phyloP scores from a whole-genome alignment of 2,113 vertebrate species.

The Chascanopsetta lugubris region DNA sequence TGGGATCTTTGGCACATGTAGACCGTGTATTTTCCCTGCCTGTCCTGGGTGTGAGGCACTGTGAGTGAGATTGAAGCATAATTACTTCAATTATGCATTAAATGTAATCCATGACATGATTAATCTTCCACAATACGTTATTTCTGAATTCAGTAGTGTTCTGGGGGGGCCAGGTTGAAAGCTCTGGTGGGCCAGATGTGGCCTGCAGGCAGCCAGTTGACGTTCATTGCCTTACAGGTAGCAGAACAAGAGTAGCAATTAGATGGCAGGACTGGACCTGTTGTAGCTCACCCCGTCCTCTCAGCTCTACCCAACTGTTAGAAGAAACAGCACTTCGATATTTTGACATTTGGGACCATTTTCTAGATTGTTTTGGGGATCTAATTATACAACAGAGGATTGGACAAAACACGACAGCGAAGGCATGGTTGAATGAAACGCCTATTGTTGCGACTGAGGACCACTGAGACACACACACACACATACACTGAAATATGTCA shows the following conservation, averaged over 20 bases:
- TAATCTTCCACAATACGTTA: no score
- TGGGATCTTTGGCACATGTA: no score
- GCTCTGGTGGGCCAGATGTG: no score
- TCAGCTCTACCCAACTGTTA: neutral
- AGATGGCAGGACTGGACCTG: constrained; percentile 1
- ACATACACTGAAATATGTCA: no score
- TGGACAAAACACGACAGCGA: neutral
- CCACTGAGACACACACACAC: neutral
- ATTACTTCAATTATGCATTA: no score
- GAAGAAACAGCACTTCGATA: neutral
- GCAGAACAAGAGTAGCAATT: neutral
- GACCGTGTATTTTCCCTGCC: no score
- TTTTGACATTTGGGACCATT: constrained; percentile 10
- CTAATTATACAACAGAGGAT: constrained; percentile 10
- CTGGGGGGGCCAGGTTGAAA: no score
- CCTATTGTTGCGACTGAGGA: neutral
- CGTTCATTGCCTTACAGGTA: constrained; percentile 9
- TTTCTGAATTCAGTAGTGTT: no score
- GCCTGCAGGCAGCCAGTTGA: neutral
- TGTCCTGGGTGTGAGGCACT: no score
- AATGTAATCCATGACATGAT: no score
- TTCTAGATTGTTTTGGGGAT: constrained; percentile 11
- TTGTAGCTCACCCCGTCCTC: neutral
- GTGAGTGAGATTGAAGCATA: no score
- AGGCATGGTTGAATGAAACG: neutral